Conservation (phyloP, 2,113 vertebrate genomes). For the Catharus minimus region DNA sequence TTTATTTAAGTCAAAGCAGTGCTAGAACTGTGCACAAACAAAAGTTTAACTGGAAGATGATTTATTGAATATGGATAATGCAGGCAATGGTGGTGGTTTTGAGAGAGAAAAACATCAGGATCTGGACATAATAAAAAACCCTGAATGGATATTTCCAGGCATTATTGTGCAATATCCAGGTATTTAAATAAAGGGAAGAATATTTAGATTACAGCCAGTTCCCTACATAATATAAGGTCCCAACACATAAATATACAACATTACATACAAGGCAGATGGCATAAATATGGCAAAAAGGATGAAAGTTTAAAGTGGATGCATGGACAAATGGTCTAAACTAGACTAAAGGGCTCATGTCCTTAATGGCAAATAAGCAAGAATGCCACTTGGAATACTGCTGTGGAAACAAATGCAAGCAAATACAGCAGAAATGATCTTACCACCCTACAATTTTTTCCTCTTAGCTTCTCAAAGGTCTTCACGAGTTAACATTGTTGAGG, state of each 20-base stretch:
- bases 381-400: neutral
- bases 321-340: neutral
- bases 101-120: neutral
- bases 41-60: constrained; percentile 9
- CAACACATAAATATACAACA: neutral
- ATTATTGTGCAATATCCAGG: neutral
- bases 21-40: neutral
- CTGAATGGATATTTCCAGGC: neutral
- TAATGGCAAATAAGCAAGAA: neutral
- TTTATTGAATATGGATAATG: neutral
- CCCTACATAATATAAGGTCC: neutral
- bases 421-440: neutral
- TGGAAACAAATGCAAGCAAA: neutral
- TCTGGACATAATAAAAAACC: neutral
- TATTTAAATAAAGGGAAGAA: neutral
- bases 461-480: neutral
- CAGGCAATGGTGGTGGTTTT: neutral
- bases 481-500: neutral
- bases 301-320: neutral
- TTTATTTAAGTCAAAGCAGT: neutral
- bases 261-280: neutral
- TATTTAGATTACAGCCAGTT: neutral
- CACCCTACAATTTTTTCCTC: neutral
- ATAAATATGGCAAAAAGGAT: neutral
- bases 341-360: neutral